Evolutionary conservation across 2,888 invertebrate species (phyloP).

Genomic region (Nomada goodeniana): DNA sequence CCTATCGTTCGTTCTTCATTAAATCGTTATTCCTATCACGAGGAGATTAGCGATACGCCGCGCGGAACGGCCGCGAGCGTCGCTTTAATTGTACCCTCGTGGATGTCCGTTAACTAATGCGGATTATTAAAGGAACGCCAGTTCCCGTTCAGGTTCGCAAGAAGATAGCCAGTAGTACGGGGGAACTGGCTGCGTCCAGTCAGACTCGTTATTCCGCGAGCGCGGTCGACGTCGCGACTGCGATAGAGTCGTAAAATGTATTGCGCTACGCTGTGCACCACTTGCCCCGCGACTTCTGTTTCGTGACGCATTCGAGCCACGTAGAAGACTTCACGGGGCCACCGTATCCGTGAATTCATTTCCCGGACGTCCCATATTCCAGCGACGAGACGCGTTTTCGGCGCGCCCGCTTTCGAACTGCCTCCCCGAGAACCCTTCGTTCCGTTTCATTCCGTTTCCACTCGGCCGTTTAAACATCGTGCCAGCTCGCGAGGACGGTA

Average conservation of each 20-base stretch:
- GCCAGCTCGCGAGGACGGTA: background rate
- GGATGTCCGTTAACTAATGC: conserved; percentile 18
- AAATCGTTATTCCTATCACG: conserved; percentile 9
- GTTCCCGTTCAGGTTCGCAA: background rate
- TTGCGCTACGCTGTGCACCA: conserved; percentile 19
- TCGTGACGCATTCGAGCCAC: conserved; percentile 50
- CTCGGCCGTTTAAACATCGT: conserved; percentile 9
- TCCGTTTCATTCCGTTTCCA: background rate
- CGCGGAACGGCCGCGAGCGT: background rate
- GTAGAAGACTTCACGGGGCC: conserved; percentile 55
- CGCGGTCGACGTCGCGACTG: conserved; percentile 14
- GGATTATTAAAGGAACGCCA: conserved; percentile 32
- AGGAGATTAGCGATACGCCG: conserved; percentile 18
- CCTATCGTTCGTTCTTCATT: conserved; percentile 2
- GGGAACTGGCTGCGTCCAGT: conserved; percentile 31
- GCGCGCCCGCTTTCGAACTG: background rate
- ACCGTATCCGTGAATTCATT: conserved; percentile 52
- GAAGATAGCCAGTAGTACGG: background rate
- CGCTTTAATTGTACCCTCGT: conserved; percentile 17
- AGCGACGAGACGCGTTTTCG: conserved; percentile 25
- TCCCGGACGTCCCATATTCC: conserved; percentile 53
- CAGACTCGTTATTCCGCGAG: conserved; percentile 36
- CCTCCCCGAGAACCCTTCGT: background rate
- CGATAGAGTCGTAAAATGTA: conserved; percentile 47
- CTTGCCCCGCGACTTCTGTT: conserved; percentile 33